Evolutionary conservation across 2,888 invertebrate genomes (phyloP).

Genomic region (Latheticus oryzae): DNA sequence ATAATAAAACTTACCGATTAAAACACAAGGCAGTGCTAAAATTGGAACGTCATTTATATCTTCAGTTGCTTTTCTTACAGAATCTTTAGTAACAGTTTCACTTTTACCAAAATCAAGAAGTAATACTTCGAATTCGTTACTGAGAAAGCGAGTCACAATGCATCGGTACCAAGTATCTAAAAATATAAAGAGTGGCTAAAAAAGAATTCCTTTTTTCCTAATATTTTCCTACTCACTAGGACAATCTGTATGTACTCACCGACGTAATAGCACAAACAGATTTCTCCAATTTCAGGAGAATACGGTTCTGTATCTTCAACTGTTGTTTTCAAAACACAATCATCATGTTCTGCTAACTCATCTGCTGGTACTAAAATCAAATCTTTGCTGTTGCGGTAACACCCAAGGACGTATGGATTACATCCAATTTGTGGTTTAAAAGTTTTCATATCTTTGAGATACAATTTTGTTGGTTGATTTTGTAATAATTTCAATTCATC

Average conservation of each 20-base stretch:
- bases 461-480: background rate
- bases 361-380: slow-evolving; percentile 8
- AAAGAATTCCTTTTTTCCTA: no score
- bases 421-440: slow-evolving; percentile 14
- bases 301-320: slow-evolving; percentile 10
- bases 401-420: slow-evolving; percentile 8
- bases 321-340: background rate
- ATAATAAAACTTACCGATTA: slow-evolving; percentile 13
- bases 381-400: slow-evolving; percentile 7
- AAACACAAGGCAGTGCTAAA: slow-evolving; percentile 14
- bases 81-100: slow-evolving; percentile 2
- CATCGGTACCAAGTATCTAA: slow-evolving; percentile 30
- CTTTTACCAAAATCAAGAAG: slow-evolving; percentile 30
- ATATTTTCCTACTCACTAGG: no score
- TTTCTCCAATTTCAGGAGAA: slow-evolving; percentile 1
- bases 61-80: slow-evolving; percentile 11
- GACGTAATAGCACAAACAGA: slow-evolving; percentile 14
- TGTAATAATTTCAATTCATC: background rate
- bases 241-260: no score
- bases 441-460: slow-evolving; percentile 6
- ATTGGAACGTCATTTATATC: slow-evolving; percentile 3
- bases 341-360: background rate
- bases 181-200: no score
- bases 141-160: slow-evolving; percentile 4
- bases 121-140: slow-evolving; percentile 15